Conservation (phyloP, 2,113 vertebrate genomes). For the Alaudala cheleensis region DNA sequence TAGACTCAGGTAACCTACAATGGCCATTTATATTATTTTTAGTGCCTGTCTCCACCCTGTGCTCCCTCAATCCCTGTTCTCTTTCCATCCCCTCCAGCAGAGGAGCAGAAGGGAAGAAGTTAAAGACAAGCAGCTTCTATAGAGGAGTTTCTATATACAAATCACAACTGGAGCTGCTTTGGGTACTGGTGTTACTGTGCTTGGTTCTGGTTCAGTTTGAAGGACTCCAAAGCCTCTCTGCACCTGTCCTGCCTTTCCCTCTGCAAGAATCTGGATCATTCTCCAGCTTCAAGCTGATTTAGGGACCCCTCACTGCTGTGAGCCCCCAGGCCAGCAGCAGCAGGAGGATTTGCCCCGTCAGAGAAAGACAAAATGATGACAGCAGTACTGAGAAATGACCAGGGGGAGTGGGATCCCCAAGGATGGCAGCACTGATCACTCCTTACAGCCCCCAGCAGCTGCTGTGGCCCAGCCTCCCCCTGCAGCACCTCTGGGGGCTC, state of each 20-base stretch:
- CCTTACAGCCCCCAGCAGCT: neutral
- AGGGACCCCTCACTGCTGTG: neutral
- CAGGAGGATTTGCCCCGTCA: neutral
- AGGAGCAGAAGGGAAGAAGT: neutral
- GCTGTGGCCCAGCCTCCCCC: neutral
- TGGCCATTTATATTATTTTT: neutral
- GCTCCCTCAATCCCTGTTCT: neutral
- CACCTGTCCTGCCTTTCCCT: neutral
- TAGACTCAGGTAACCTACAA: neutral
- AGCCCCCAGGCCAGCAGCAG: neutral
- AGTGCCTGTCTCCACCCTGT: neutral
- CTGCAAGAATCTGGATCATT: neutral
- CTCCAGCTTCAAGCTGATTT: neutral
- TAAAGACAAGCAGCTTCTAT: neutral
- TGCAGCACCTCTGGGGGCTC: neutral
- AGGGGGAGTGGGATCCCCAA: neutral
- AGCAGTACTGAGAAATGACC: neutral
- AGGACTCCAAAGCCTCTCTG: neutral
- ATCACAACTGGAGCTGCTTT: neutral
- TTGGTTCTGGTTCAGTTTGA: neutral
- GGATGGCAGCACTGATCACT: neutral
- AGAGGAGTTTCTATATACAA: neutral
- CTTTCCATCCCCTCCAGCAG: neutral
- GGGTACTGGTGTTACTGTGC: neutral
- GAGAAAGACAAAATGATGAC: neutral